Evolutionary conservation across 1,140 invertebrate genomes (phyloP).

Genomic region (Neoseiulus cucumeris): DNA sequence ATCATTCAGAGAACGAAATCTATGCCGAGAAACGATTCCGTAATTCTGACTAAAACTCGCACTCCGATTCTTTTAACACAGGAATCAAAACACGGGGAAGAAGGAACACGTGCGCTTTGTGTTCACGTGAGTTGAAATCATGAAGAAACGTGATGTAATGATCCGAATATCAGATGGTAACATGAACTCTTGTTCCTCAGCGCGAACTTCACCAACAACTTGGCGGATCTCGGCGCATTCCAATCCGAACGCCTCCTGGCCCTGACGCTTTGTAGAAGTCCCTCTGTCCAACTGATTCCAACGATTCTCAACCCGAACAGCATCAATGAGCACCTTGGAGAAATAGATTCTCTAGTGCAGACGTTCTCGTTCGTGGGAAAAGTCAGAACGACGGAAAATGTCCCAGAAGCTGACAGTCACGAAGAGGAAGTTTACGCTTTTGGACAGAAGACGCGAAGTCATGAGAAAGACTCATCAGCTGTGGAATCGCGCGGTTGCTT

Average conservation of each 20-base stretch:
- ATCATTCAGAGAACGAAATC: no score
- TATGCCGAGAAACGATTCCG: no score
- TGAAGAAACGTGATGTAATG: background rate
- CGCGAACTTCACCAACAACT: background rate
- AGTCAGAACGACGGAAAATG: background rate
- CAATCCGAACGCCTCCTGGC: background rate
- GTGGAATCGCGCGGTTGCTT: background rate
- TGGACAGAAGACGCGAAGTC: background rate
- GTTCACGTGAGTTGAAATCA: background rate
- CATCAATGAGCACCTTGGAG: background rate
- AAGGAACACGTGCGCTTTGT: background rate
- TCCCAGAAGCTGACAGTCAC: background rate
- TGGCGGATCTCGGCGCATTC: background rate
- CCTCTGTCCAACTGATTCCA: background rate
- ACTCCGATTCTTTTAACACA: no score
- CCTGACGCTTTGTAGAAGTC: background rate
- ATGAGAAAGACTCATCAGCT: background rate
- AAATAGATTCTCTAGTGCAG: slow-evolving; percentile 1
- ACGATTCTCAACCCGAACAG: background rate
- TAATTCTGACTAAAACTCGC: no score
- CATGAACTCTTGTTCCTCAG: background rate
- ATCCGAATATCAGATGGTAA: background rate
- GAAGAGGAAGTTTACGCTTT: background rate
- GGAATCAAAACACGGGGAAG: background rate
- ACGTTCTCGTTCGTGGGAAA: background rate